Evolutionary conservation across 2,888 invertebrate genomes (phyloP).

Genomic region (Agonum fuliginosum): DNA sequence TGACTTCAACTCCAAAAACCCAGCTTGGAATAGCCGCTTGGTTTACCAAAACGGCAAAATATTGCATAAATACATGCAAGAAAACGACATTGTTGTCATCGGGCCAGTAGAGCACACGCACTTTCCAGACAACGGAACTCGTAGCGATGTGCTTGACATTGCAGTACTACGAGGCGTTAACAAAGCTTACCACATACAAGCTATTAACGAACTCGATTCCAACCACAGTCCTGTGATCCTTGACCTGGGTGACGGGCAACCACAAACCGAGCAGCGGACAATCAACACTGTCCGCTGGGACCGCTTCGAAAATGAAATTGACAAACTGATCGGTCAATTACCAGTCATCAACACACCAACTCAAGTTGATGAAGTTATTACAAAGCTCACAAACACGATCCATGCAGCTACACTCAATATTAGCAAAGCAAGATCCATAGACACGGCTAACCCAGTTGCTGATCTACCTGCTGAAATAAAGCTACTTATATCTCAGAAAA

Average conservation of each 20-base stretch:
- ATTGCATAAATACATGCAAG: neutral
- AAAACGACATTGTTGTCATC: neutral
- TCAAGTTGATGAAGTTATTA: neutral
- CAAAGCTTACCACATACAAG: neutral
- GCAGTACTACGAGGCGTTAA: neutral
- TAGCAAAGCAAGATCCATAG: neutral
- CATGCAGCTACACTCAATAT: neutral
- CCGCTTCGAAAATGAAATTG: neutral
- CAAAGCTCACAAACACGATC: neutral
- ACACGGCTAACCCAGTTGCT: no score
- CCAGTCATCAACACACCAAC: neutral
- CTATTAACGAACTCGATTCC: neutral
- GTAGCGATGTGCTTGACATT: neutral
- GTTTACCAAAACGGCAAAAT: neutral
- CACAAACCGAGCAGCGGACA: neutral
- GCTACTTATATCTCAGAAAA: neutral
- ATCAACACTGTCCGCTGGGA: neutral
- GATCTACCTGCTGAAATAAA: neutral
- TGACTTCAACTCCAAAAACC: constrained; percentile 5
- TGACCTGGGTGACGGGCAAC: neutral
- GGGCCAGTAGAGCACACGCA: neutral
- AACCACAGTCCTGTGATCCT: constrained; percentile 1
- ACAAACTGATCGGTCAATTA: neutral
- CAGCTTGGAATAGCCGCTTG: neutral
- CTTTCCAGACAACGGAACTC: neutral